A percentile compares a stretch with the other conserved stretches of the same genome.
Conservation (phyloP, 2,113 vertebrate species). For the Megaptera novaeangliae region DNA sequence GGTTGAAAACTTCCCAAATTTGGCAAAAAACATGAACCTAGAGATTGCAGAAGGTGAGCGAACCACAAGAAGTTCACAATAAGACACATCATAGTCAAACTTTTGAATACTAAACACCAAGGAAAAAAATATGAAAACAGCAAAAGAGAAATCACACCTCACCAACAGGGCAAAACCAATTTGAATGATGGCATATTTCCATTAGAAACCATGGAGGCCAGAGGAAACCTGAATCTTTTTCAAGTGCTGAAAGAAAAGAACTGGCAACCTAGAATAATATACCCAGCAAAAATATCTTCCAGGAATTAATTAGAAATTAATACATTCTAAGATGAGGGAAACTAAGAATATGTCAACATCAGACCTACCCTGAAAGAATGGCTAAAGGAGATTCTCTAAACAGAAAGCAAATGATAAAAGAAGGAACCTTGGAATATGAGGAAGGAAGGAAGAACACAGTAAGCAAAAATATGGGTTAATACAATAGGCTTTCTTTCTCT, state of each 20-base stretch:
- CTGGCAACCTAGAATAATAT: neutral
- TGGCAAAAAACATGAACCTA: neutral
- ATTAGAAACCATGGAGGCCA: neutral
- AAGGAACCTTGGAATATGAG: neutral
- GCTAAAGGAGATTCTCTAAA: neutral
- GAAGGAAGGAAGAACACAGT: neutral
- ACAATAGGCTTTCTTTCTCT: neutral
- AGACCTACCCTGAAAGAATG: neutral
- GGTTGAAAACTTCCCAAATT: neutral
- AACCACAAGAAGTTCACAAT: neutral
- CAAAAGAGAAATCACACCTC: neutral
- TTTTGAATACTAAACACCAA: constrained; percentile 4
- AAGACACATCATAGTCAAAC: neutral
- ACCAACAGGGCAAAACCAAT: neutral
- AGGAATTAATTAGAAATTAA: neutral
- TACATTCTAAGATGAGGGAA: neutral
- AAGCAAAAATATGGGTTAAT: neutral
- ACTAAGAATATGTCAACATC: neutral
- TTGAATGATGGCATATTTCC: neutral
- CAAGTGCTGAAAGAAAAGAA: neutral
- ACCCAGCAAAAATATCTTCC: neutral
- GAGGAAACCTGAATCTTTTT: neutral
- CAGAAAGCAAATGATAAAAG: neutral
- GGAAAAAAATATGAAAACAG: neutral
- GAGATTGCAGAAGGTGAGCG: neutral